phyloP scores from a whole-genome alignment of 2,888 invertebrate genomes.

The Sericinus montela region DNA sequence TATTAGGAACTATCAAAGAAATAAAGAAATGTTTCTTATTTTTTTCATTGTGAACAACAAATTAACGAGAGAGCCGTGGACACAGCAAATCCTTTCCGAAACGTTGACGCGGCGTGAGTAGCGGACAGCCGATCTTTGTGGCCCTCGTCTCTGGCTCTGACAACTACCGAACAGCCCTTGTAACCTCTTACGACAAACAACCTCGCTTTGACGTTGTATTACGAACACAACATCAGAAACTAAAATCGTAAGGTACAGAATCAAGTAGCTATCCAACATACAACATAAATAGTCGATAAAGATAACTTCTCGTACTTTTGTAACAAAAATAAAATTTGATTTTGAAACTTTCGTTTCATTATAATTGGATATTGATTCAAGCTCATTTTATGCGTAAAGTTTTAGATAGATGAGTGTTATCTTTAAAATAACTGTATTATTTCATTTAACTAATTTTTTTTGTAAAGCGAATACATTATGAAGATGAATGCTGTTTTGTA shows the following conservation, averaged over 20 bases:
- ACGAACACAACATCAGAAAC: constrained; percentile 49
- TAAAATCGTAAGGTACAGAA: constrained; percentile 8
- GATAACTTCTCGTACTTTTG: background rate
- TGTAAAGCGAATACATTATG: too few species aligned
- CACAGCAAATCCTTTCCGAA: constrained; percentile 60
- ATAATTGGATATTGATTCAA: background rate
- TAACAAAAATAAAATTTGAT: background rate
- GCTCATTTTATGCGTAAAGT: background rate
- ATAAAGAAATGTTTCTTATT: background rate
- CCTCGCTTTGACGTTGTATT: constrained; percentile 53
- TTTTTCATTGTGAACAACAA: constrained; percentile 29
- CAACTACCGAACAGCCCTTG: constrained; percentile 61
- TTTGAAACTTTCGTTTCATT: background rate
- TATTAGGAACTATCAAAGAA: too few species aligned
- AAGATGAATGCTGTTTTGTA: too few species aligned
- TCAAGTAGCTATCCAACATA: background rate
- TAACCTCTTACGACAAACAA: constrained; percentile 49
- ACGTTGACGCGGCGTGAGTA: constrained; percentile 42
- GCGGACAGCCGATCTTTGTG: constrained; percentile 49
- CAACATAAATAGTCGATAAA: background rate
- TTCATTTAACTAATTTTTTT: background rate
- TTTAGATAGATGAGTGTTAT: background rate
- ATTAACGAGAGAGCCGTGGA: constrained; percentile 32
- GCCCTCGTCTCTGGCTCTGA: constrained; percentile 61
- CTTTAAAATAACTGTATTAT: background rate